phyloP scores from a whole-genome alignment of 2,797 vertebrate species.

The Bradypodion pumilum region DNA sequence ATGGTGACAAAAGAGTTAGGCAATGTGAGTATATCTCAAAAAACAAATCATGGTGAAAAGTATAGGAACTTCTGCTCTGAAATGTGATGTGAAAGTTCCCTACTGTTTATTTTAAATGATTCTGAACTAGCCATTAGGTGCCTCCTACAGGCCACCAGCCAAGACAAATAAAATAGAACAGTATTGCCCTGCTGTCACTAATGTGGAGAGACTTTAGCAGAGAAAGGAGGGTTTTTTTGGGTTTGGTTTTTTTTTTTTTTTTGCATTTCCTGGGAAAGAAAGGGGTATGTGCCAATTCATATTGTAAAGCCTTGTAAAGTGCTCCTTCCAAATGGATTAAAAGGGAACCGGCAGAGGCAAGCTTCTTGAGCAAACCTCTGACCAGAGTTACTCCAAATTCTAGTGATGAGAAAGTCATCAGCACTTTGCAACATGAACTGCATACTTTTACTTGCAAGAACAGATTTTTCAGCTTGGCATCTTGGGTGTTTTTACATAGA shows the following conservation, averaged over 20 bases:
- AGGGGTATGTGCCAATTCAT: too few species aligned
- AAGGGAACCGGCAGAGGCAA: too few species aligned
- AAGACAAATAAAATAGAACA: slow-evolving; percentile 12
- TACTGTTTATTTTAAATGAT: too few species aligned
- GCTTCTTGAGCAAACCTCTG: not conserved
- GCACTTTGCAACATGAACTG: not conserved
- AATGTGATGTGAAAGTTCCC: too few species aligned
- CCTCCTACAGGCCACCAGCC: not conserved
- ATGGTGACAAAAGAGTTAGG: too few species aligned
- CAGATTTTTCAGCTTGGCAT: not conserved
- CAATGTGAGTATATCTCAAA: too few species aligned
- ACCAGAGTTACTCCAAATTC: not conserved
- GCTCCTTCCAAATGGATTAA: not conserved
- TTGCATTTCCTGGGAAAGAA: not conserved
- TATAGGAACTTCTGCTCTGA: too few species aligned
- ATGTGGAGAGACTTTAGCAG: not conserved
- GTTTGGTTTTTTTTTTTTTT: too few species aligned
- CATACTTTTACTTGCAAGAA: not conserved
- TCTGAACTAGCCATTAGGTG: not conserved
- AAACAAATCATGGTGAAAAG: too few species aligned
- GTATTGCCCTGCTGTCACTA: not conserved
- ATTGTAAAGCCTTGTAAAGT: not conserved
- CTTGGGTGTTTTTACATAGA: not conserved
- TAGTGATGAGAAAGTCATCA: not conserved
- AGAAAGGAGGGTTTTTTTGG: too few species aligned